A percentile compares a stretch with the other conserved stretches of the same genome.
These are phyloP conservation scores for Rutpela maculata DNA, from an alignment of 2,888 invertebrate genomes.

Conservation along the genomic window DNA sequence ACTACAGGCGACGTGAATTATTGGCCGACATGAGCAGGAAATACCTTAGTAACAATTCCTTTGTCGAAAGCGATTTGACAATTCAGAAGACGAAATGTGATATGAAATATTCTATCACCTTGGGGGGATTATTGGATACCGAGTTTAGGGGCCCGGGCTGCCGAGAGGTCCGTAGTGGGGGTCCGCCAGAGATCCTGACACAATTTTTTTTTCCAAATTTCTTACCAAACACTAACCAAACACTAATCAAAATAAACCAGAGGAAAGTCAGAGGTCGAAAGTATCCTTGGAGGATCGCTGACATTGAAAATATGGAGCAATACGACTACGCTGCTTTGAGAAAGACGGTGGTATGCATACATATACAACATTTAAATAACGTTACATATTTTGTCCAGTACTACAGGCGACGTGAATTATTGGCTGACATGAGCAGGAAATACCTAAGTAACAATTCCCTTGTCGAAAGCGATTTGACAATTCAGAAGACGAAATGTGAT, in stretches of 20 bases:
- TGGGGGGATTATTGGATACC: no score
- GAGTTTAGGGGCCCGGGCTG: no score
- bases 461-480: not conserved
- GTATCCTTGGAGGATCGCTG: conserved; percentile 99
- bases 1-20: conserved; percentile 92
- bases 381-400: conserved; percentile 97
- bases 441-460: not conserved
- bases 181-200: no score
- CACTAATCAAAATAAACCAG: conserved; percentile 92
- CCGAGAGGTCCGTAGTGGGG: no score
- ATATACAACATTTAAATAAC: conserved; percentile 96
- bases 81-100: not conserved
- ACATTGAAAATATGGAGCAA: conserved; percentile 99
- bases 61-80: not conserved
- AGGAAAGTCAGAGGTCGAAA: conserved; percentile 92
- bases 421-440: conserved; percentile 75
- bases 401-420: conserved; percentile 87
- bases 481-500: not conserved
- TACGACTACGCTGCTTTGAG: conserved; percentile 98
- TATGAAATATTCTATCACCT: conserved; percentile 16
- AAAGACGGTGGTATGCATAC: conserved; percentile 96
- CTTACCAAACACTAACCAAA: no score
- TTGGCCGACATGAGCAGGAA: conserved; percentile 75
- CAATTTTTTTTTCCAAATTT: no score
- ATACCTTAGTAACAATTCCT: not conserved